These are phyloP conservation scores for Rhabdophis nuchalis DNA, from an alignment of 2,797 vertebrate species.

Conservation along the genomic window DNA sequence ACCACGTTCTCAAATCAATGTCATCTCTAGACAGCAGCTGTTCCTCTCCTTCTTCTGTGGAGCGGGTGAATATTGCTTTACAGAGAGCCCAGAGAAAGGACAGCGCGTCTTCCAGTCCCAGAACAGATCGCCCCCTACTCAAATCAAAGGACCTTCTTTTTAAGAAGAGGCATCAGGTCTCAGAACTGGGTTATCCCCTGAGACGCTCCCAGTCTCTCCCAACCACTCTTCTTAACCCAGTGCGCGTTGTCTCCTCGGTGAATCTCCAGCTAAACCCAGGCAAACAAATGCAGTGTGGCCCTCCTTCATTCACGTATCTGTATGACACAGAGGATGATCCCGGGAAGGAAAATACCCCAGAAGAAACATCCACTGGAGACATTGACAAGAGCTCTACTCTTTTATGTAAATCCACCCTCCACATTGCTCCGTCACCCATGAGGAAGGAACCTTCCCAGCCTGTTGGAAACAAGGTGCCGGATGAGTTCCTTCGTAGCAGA, in stretches of 20 bases:
- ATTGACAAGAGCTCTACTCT: conserved; percentile 29
- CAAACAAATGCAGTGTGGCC: conserved; percentile 75
- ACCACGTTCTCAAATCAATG: conserved; percentile 74
- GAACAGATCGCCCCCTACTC: conserved; percentile 64
- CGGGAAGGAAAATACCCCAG: conserved; percentile 33
- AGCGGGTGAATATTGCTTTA: conserved; percentile 66
- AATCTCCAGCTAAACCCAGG: conserved; percentile 84
- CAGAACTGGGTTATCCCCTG: conserved; percentile 73
- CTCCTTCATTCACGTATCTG: conserved; percentile 82
- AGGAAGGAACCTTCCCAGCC: conserved; percentile 55
- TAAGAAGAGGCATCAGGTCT: conserved; percentile 65
- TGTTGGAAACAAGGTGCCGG: conserved; percentile 18
- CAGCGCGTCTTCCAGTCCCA: conserved; percentile 56
- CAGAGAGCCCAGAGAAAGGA: conserved; percentile 68
- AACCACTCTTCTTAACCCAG: conserved; percentile 75
- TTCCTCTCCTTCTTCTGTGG: conserved; percentile 48
- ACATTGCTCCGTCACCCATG: conserved; percentile 69
- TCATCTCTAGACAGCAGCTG: conserved; percentile 57
- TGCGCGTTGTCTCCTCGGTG: conserved; percentile 87
- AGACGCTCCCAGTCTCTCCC: conserved; percentile 88
- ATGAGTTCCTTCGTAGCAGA: conserved; percentile 58
- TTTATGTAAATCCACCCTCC: conserved; percentile 73
- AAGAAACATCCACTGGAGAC: conserved; percentile 36
- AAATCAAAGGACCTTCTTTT: conserved; percentile 72
- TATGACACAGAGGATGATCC: conserved; percentile 70